Conservation (phyloP, 2,888 invertebrate genomes). For the Iselma pallidipennis region DNA sequence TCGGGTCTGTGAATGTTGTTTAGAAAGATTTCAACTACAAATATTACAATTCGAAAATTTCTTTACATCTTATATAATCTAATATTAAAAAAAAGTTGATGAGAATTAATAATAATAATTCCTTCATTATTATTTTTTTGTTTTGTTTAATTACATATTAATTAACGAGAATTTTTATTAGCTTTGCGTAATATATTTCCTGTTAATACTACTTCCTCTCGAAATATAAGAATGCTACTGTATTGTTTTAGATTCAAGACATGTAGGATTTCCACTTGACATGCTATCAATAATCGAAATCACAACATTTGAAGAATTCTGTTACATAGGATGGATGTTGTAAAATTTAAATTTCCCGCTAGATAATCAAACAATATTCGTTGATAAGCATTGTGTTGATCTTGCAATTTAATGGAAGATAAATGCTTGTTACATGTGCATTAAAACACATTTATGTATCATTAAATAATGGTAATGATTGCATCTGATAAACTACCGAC, state of each 20-base stretch:
- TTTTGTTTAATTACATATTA: neutral
- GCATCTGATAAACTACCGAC: too few relatives aligned
- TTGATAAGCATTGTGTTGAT: too few relatives aligned
- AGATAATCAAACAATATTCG: too few relatives aligned
- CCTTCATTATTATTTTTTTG: too few relatives aligned
- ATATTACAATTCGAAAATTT: neutral
- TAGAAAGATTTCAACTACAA: neutral
- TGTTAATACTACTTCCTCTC: neutral
- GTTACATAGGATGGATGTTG: too few relatives aligned
- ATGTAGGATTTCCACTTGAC: neutral
- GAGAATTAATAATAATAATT: neutral
- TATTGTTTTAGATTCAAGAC: neutral
- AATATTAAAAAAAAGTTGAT: neutral
- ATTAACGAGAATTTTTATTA: neutral
- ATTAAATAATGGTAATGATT: too few relatives aligned
- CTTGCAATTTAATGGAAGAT: too few relatives aligned
- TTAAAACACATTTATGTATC: too few relatives aligned
- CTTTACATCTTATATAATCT: neutral
- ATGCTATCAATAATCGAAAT: neutral
- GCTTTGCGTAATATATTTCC: neutral
- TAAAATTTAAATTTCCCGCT: too few relatives aligned
- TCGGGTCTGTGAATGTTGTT: neutral
- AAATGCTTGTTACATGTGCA: too few relatives aligned
- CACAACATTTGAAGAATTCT: neutral
- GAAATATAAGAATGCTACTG: neutral